phyloP scores from a whole-genome alignment of 2,888 invertebrate genomes.

The Netelia fuscicornis region DNA sequence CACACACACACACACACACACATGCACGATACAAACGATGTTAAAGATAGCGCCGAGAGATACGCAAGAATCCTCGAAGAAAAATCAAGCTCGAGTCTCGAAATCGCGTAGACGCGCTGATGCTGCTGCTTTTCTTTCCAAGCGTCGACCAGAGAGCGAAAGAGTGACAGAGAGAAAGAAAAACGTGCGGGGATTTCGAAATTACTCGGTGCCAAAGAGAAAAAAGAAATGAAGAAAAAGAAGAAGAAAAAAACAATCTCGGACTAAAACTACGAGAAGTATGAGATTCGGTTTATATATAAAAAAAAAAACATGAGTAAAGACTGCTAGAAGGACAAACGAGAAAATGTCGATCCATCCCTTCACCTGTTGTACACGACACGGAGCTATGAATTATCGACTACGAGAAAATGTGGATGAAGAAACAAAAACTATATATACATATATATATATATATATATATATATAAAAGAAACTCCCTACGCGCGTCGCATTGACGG shows the following conservation, averaged over 20 bases:
- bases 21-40: neutral
- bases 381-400: constrained; percentile 58
- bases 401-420: constrained; percentile 9
- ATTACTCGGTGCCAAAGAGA: constrained; percentile 10
- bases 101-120: constrained; percentile 13
- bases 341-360: constrained; percentile 41
- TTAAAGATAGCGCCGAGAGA: neutral
- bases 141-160: neutral
- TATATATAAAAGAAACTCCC: constrained; percentile 11
- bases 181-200: constrained; percentile 63
- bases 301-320: neutral
- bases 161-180: neutral
- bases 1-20: neutral
- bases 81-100: constrained; percentile 5
- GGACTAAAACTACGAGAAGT: neutral
- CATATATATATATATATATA: neutral
- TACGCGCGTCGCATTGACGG: constrained; percentile 66
- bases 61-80: neutral
- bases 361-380: constrained; percentile 7
- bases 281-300: neutral
- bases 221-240: constrained; percentile 3
- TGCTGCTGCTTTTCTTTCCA: constrained; percentile 40
- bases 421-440: neutral
- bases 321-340: neutral
- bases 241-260: neutral